A percentile compares a stretch with the other conserved stretches of the same genome.
Evolutionary conservation across 2,113 vertebrate species (phyloP).

Genomic region (Seriola quinqueradiata): DNA sequence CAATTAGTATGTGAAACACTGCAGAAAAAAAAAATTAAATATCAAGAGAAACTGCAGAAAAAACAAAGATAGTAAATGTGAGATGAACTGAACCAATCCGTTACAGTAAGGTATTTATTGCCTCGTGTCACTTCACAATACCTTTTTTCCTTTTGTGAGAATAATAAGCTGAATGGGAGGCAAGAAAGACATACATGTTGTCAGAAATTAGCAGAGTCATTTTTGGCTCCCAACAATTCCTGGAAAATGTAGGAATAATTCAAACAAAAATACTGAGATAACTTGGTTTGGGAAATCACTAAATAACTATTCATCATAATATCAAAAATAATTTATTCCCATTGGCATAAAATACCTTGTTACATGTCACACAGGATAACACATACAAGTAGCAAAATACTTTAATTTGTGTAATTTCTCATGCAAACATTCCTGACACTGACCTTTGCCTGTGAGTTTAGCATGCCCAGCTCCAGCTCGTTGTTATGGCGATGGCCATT

Average conservation of each 20-base stretch:
- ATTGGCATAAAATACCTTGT: not conserved
- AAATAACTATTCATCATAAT: not conserved
- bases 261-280: not conserved
- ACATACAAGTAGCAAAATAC: not conserved
- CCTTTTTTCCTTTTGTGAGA: not conserved
- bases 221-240: not conserved
- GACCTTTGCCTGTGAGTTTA: conserved; percentile 92
- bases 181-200: conserved; percentile 5
- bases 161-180: not conserved
- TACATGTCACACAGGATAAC: not conserved
- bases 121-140: not conserved
- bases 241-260: not conserved
- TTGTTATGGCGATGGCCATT: conserved; percentile 91
- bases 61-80: not conserved
- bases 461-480: conserved; percentile 96
- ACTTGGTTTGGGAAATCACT: conserved; percentile 4
- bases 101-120: too few species aligned
- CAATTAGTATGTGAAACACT: not conserved
- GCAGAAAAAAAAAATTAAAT: not conserved
- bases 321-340: too few species aligned
- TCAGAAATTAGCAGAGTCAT: conserved; percentile 6
- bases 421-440: conserved; percentile 30
- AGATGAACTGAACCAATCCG: not conserved
- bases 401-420: not conserved
- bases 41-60: not conserved